Evolutionary conservation across 2,797 vertebrate genomes (phyloP).

Genomic region (Sebastolobus alascanus): DNA sequence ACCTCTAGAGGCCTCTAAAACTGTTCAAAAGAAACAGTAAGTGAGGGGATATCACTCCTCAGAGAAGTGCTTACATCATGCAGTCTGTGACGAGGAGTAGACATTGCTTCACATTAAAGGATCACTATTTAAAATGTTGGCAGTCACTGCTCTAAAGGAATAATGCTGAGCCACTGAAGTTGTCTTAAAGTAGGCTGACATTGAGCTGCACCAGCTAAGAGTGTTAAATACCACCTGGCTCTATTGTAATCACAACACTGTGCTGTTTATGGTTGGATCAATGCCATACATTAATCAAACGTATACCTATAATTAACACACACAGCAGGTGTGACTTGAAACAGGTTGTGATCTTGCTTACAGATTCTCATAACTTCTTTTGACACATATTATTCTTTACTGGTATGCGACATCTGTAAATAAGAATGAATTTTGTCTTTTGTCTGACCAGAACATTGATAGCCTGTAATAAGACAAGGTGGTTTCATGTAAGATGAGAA

Average conservation of each 20-base stretch:
- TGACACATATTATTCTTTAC: background rate
- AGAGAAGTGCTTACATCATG: background rate
- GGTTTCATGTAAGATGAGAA: slow-evolving; percentile 19
- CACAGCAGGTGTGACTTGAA: background rate
- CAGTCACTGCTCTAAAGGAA: background rate
- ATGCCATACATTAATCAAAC: background rate
- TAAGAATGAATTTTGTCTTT: background rate
- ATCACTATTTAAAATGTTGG: background rate
- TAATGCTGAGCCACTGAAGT: slow-evolving; percentile 1
- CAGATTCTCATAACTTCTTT: background rate
- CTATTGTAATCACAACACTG: slow-evolving; percentile 29
- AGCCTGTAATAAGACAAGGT: slow-evolving; percentile 2
- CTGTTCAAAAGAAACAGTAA: background rate
- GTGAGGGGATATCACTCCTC: background rate
- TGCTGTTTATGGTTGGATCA: background rate
- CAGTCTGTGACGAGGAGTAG: background rate
- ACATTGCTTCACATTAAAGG: background rate
- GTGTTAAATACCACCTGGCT: slow-evolving; percentile 13
- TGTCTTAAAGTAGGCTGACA: background rate
- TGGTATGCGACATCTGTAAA: background rate
- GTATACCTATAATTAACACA: slow-evolving; percentile 11
- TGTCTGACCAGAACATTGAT: background rate
- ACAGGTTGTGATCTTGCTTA: background rate
- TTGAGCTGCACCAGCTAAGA: background rate
- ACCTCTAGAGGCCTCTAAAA: background rate